Evolutionary conservation across 2,888 invertebrate genomes (phyloP).

Genomic region (Tenthredo livida): DNA sequence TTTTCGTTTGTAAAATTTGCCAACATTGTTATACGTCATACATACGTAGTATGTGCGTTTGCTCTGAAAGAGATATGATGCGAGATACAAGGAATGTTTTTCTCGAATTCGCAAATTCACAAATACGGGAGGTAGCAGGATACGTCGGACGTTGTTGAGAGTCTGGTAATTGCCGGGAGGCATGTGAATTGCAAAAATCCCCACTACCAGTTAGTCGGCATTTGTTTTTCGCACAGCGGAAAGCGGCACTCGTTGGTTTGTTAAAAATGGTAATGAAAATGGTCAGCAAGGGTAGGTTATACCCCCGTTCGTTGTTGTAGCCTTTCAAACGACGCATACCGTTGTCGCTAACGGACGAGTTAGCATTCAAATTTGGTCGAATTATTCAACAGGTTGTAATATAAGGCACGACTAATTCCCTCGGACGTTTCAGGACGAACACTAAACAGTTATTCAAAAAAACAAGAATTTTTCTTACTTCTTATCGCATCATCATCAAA

Average conservation of each 20-base stretch:
- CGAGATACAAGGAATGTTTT: neutral
- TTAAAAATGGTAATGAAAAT: conserved; percentile 52
- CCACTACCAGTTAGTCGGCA: neutral
- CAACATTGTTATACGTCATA: neutral
- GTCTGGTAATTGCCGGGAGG: conserved; percentile 26
- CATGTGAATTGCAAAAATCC: conserved; percentile 37
- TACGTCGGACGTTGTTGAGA: conserved; percentile 22
- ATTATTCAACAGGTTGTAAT: conserved; percentile 53
- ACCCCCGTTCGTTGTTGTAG: neutral
- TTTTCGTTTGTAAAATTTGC: neutral
- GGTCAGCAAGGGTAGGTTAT: conserved; percentile 2
- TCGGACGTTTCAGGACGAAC: conserved; percentile 19
- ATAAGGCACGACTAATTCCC: conserved; percentile 44
- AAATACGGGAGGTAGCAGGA: neutral
- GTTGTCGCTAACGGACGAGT: conserved; percentile 46
- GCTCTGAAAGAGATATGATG: neutral
- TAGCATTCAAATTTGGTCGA: conserved; percentile 50
- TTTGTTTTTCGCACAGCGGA: conserved; percentile 31
- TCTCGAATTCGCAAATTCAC: conserved; percentile 25
- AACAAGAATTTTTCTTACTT: neutral
- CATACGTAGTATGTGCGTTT: neutral
- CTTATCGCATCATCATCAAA: too few species aligned
- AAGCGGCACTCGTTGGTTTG: conserved; percentile 36
- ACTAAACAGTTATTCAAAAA: conserved; percentile 15
- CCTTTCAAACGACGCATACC: conserved; percentile 39